A percentile compares a stretch with the other conserved stretches of the same genome.
phyloP scores from a whole-genome alignment of 2,888 invertebrate genomes.

The Sminthurinus aureus region DNA sequence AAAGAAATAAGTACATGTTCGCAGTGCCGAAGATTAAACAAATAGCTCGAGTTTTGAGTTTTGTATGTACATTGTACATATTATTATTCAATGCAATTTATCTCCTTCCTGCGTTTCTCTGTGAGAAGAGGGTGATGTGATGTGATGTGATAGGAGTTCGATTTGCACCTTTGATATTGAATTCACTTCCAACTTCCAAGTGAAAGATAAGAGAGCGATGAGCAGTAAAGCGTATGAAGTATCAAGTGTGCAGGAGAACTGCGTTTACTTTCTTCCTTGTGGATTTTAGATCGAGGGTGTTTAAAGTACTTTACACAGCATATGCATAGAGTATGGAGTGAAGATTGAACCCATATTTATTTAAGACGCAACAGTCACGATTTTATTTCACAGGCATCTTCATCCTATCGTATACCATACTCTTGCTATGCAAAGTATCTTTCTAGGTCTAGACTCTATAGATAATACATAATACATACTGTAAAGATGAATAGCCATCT shows the following conservation, averaged over 20 bases:
- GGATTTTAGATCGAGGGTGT: background rate
- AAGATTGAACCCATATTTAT: background rate
- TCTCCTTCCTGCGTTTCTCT: no score
- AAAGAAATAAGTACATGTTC: background rate
- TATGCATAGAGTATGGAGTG: background rate
- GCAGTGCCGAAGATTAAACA: background rate
- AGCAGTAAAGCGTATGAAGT: no score
- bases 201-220: no score
- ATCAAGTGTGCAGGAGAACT: background rate
- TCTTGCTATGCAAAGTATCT: background rate
- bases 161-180: no score
- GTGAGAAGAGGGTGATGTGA: no score
- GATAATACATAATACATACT: no score
- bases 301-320: background rate
- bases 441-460: no score
- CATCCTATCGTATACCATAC: background rate
- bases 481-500: background rate
- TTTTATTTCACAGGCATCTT: background rate
- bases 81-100: background rate
- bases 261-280: background rate
- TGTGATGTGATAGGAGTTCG: no score
- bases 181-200: no score
- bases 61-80: background rate
- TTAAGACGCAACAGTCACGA: slow-evolving; percentile 24
- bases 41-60: background rate